Base-by-base conservation (phyloP, 1,140 invertebrate genomes). In the Rhyzopertha dominica region DNA sequence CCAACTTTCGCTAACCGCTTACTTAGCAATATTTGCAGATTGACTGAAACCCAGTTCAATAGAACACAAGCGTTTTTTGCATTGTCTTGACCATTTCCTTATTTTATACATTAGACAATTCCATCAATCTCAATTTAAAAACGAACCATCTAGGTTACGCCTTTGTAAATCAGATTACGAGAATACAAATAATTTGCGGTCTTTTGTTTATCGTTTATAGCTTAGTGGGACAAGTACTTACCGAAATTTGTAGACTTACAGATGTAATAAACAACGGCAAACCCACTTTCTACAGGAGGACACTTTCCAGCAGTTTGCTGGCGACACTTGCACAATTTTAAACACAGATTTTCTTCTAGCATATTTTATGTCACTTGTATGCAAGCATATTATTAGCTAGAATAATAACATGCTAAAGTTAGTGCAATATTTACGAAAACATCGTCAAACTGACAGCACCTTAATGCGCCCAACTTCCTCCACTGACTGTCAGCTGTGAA, bases 241-340 rank as follows among this genome's bases (percentile, higher is more conserved):
- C 51, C 47, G 36, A 49, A 44, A 46, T 23, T 16, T 28, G 28
- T 23, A 30, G 25, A 12, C 12, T 53, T 53, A 47, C 47, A 39
- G 46, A 53, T 49, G 34, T 49, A 43, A 49, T 43, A 53, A 46
- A 45, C n/a, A n/a, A n/a, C 28, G 51, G 43, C 47, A 46, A 49
- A 49, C 41, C 51, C 47, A 53, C 51, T 53, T 53, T 53, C 51
- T 53, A 53, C 23, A 50, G 43, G 42, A 53, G 43, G 42, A 53
- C 51, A 53, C 51, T 53, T 50, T 49, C 51, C 51, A 53, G 47
- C 41, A 10, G 49, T 28, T 35, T 28, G 41, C 37, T 46, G 43
- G 31, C 16, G 24, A 43, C 43, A 45, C 47, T 43, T 29, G 28
- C 51, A 50, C 47, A 43, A 46, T 46, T 50, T 49, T 23, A 32